Evolutionary conservation across 2,888 invertebrate genomes (phyloP), one percentile per base, ranked within the genome.

Genomic region (Acrobeloides nanus): DNA sequence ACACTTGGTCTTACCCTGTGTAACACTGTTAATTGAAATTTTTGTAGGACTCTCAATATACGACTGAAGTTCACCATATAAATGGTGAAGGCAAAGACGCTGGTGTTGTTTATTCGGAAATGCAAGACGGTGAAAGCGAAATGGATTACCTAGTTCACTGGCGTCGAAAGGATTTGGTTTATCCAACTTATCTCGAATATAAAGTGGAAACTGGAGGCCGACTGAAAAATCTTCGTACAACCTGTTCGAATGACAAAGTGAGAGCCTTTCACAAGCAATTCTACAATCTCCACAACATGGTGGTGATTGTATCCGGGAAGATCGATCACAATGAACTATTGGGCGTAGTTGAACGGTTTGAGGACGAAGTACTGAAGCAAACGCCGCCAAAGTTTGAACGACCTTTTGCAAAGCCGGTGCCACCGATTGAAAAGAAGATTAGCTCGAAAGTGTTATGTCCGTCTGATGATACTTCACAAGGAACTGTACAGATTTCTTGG

Each of bases 91-190:
- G 89, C 0, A 84, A 86, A 58, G 84, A 92, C 79, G 87, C 85
- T 10, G 92, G 92, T 17, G 87, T 90, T 12, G 89, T 90, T n/a
- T 90, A 90, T 74, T 87, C 87, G 75, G 90, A 92, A 78, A 89
- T 89, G 86, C 89, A 71, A 51, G 67, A 66, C 47, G 55, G 64
- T 41, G 70, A 71, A 43, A 53, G 57, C 2, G 71, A 69, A 27
- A 64, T 72, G 68, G 68, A 72, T n/a, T 48, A 49, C n/a, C 61
- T 71, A 29, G 59, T 71, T 46, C 52, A 61, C 42, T 41, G 46
- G 17, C 42, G 26, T 29, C 17, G 54, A 2, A 46, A 43, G 37
- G 45, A 56, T 15, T 20, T 41, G 35, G 44, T 65, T 34, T 90
- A 89, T 74, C 86, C 88, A 0, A 83, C 83, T 20, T 80, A 81